These are phyloP conservation scores for Meteorus sp. DNA, from an alignment of 1,140 invertebrate species.

Conservation along the genomic window DNA sequence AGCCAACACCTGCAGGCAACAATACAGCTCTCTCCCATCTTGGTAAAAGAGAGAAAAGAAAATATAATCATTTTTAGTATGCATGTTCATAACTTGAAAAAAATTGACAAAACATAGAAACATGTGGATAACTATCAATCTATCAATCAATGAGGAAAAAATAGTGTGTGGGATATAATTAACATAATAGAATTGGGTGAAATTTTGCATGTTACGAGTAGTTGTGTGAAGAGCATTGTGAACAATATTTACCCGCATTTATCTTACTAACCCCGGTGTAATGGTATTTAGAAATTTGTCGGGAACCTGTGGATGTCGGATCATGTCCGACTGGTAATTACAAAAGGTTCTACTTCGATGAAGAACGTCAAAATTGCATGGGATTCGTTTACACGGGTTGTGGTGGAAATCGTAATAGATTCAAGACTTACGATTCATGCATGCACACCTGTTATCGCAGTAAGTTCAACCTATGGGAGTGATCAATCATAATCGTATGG, in stretches of 20 bases:
- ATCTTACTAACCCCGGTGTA: conserved; percentile 41
- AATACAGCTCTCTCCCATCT: conserved; percentile 48
- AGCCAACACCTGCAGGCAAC: conserved; percentile 53
- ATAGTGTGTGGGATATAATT: too few relatives aligned
- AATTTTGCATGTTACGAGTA: conserved; percentile 3
- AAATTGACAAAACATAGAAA: too few relatives aligned
- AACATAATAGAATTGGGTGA: too few relatives aligned
- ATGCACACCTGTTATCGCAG: conserved; percentile 61
- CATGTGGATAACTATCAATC: too few relatives aligned
- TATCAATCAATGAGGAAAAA: too few relatives aligned
- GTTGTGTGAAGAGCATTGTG: too few relatives aligned
- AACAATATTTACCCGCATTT: conserved; percentile 20
- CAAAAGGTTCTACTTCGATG: conserved; percentile 82
- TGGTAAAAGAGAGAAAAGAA: conserved; percentile 38
- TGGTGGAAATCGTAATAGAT: conserved; percentile 79
- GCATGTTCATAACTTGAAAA: too few relatives aligned
- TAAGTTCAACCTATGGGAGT: too few relatives aligned
- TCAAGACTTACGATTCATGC: conserved; percentile 73
- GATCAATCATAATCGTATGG: not conserved
- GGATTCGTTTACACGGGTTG: conserved; percentile 81
- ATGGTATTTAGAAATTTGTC: conserved; percentile 67
- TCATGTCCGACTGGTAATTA: conserved; percentile 67
- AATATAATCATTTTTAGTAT: too few relatives aligned
- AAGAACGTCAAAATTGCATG: conserved; percentile 69
- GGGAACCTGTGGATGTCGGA: conserved; percentile 68